Base-by-base conservation (phyloP, 2,888 invertebrate species). In the Therioaphis trifolii region DNA sequence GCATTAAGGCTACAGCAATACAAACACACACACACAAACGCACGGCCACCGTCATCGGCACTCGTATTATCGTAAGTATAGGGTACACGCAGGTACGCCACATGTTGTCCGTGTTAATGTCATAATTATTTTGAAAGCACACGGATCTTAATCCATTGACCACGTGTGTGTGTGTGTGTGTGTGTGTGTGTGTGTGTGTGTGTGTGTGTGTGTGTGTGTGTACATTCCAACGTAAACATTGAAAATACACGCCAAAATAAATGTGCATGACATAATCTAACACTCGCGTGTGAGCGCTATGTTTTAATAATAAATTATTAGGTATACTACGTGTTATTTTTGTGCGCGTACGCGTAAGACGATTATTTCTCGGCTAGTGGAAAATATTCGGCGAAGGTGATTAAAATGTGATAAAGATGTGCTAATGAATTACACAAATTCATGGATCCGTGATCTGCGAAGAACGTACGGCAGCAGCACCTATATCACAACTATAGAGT, bases 1-100 rank as follows among this genome's bases (percentile, higher is more conserved):
- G 14, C 61, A 76, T 63, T 63, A 46, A 76, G 76, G 76, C 76
- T 76, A 40, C 12, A 75, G 14, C 74, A n/a, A n/a, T n/a, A n/a
- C n/a, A n/a, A n/a, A n/a, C n/a, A n/a, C n/a, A n/a, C n/a, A n/a
- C n/a, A n/a, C n/a, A n/a, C n/a, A 35, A 27, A 71, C 46, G 46
- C 46, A 4, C 27, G 27, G 27, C 71, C 46, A 18, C 46, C 46
- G 46, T 11, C 40, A 43, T 14, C 24, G n/a, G 18, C 49, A 49
- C 15, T 18, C 15, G 49, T 49, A 18, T 49, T 49, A 4, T 18
- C 49, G 49, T 49, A n/a, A n/a, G n/a, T n/a, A n/a, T n/a, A n/a
- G n/a, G n/a, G 68, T 43, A 18, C n/a, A 35, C n/a, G 2, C 14
- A n/a, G n/a, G n/a, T 21, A 55, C 1, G 63, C n/a, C 24, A 11